phyloP scores from a whole-genome alignment of 2,113 vertebrate species.

The Mesitornis unicolor region DNA sequence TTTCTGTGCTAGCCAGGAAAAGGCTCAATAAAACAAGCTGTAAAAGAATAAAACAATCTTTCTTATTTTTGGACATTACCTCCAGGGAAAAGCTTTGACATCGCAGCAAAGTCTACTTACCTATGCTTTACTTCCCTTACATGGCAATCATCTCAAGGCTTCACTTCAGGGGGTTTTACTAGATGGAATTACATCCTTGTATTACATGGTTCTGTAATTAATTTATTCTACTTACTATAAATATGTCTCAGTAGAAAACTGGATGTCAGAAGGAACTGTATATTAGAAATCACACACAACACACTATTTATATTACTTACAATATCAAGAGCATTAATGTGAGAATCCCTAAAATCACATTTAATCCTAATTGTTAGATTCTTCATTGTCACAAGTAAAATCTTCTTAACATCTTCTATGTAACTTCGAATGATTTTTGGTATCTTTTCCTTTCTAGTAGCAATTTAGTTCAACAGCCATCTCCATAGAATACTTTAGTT shows the following conservation, averaged over 20 bases:
- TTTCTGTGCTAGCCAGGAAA: not conserved
- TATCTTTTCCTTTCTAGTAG: not conserved
- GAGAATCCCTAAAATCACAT: not conserved
- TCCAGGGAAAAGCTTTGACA: not conserved
- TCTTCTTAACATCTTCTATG: not conserved
- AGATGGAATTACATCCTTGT: conserved; percentile 43
- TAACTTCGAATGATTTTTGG: not conserved
- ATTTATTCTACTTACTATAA: conserved; percentile 52
- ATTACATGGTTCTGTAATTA: conserved; percentile 48
- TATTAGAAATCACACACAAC: conserved; percentile 18
- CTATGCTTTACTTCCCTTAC: conserved; percentile 34
- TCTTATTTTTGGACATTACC: conserved; percentile 5
- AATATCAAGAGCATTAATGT: not conserved
- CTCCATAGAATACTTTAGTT: not conserved
- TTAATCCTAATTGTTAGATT: not conserved
- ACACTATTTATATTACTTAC: not conserved
- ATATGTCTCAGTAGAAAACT: conserved; percentile 54
- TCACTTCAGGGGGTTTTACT: conserved; percentile 37
- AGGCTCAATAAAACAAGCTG: not conserved
- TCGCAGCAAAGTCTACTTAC: conserved; percentile 1
- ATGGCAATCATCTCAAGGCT: conserved; percentile 32
- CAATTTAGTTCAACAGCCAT: not conserved
- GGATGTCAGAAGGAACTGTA: conserved; percentile 20
- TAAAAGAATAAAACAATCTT: not conserved
- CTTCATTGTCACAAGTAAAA: not conserved